Base-by-base conservation (phyloP, 2,888 invertebrate species). In the Drosophila atripex region DNA sequence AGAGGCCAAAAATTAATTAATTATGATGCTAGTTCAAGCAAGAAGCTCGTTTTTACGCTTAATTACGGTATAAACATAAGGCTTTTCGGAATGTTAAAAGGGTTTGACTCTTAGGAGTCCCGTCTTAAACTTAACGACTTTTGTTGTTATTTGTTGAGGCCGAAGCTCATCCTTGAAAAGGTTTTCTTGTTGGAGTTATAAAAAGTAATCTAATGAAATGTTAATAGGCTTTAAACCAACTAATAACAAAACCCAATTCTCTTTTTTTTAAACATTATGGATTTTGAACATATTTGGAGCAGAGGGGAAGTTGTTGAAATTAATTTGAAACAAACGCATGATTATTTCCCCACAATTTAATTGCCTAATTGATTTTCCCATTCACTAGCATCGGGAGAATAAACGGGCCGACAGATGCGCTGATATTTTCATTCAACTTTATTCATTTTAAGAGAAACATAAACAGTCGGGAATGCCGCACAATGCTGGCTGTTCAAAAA, bases 291-390 rank as follows among this genome's bases (percentile, higher is more conserved):
- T 59, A 25, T 46, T 32, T 41, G 25, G 25, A n/a, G 50, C 38
- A 53, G 69, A 65, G 58, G 59, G 35, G 28, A 47, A 56, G 32
- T 51, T 55, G 39, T 23, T 53, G 54, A 56, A 45, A 68, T 75
- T 58, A 73, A 73, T 76, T 76, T 71, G 63, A 84, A 80, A 73
- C 63, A 74, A 77, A 86, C 86, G 78, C 85, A 73, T 76, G 75
- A 76, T 80, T 86, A 88, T 75, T 84, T 86, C 78, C 85, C 84
- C 77, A 71, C 73, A 88, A 84, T 84, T 84, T 73, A 84, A 73
- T 84, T 74, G 49, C 66, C 70, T 84, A 88, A 84, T 88, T 88
- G 78, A 84, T 84, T 88, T 84, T 72, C 50, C 55, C 78, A 64
- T 71, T 73, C 53, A 51, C 32, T 50, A 49, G 52, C 18, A 32